phyloP scores from a whole-genome alignment of 2,797 vertebrate species.

The Helicolenus hilgendorfi region DNA sequence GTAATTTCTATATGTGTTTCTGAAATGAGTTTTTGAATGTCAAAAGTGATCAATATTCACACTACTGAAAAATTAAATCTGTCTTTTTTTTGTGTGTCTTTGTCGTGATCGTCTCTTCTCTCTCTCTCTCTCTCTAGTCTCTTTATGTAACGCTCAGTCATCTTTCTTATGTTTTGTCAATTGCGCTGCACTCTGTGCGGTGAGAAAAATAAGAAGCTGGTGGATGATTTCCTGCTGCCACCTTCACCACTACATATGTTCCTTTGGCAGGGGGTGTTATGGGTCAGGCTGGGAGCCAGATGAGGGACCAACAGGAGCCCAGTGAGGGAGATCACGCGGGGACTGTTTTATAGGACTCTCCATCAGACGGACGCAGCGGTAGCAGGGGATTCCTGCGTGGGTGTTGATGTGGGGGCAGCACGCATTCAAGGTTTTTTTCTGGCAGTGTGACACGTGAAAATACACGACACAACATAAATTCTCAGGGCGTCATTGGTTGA shows the following conservation, averaged over 20 bases:
- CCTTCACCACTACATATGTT: constrained; percentile 82
- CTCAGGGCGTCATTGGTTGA: not conserved
- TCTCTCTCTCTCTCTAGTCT: not conserved
- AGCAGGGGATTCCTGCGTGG: constrained; percentile 80
- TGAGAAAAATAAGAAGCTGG: constrained; percentile 35
- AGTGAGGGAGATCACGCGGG: constrained; percentile 39
- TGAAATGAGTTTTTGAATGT: not conserved
- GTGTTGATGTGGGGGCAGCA: constrained; percentile 35
- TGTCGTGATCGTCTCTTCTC: not conserved
- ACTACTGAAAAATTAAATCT: constrained; percentile 42
- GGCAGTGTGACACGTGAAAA: constrained; percentile 14
- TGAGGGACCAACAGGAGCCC: constrained; percentile 76
- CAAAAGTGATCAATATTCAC: not conserved
- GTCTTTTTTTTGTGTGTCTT: not conserved
- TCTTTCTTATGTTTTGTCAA: constrained; percentile 44
- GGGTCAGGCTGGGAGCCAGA: constrained; percentile 81
- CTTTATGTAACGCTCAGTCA: constrained; percentile 29
- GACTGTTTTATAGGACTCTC: constrained; percentile 64
- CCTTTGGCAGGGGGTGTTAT: constrained; percentile 74
- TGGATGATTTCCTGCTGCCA: constrained; percentile 57
- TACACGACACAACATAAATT: constrained; percentile 23
- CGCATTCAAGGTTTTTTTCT: constrained; percentile 2
- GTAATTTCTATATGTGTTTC: not conserved
- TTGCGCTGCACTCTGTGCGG: constrained; percentile 23
- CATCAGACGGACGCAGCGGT: constrained; percentile 66